Evolutionary conservation across 2,797 vertebrate genomes (phyloP).

Genomic region (Xiphorhynchus erythropygius): DNA sequence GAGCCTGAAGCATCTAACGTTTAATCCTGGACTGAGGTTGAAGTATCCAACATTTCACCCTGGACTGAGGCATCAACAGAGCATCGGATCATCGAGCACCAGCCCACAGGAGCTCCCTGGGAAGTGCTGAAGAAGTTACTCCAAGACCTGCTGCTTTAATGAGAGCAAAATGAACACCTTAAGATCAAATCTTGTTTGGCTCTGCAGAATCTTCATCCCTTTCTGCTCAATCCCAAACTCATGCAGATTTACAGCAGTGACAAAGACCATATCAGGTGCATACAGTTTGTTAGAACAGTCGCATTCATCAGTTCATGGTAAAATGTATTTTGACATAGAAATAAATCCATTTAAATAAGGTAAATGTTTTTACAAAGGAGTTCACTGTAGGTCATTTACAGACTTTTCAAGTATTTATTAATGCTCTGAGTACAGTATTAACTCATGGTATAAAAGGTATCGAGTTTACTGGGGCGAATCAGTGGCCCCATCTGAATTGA

Average conservation of each 20-base stretch:
- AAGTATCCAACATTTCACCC: not conserved
- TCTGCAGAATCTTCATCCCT: not conserved
- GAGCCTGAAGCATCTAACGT: not conserved
- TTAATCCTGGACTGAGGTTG: not conserved
- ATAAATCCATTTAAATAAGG: constrained; percentile 22
- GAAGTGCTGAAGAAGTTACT: not conserved
- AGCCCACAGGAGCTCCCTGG: not conserved
- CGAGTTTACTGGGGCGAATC: constrained; percentile 50
- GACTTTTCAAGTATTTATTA: constrained; percentile 55
- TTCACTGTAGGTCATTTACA: not conserved
- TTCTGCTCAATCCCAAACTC: not conserved
- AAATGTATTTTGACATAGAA: constrained; percentile 15
- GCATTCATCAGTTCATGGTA: not conserved
- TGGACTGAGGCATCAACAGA: not conserved
- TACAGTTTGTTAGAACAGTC: not conserved
- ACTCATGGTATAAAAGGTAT: constrained; percentile 37
- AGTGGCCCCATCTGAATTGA: not conserved
- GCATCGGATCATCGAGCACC: not conserved
- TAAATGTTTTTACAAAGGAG: not conserved
- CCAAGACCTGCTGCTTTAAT: not conserved
- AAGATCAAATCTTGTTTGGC: not conserved
- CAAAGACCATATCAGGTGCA: not conserved
- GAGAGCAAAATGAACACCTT: not conserved
- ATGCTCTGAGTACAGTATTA: constrained; percentile 65
- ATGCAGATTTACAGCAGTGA: not conserved